These are phyloP conservation scores for Serinus canaria DNA, from an alignment of 2,113 vertebrate genomes.

Conservation along the genomic window DNA sequence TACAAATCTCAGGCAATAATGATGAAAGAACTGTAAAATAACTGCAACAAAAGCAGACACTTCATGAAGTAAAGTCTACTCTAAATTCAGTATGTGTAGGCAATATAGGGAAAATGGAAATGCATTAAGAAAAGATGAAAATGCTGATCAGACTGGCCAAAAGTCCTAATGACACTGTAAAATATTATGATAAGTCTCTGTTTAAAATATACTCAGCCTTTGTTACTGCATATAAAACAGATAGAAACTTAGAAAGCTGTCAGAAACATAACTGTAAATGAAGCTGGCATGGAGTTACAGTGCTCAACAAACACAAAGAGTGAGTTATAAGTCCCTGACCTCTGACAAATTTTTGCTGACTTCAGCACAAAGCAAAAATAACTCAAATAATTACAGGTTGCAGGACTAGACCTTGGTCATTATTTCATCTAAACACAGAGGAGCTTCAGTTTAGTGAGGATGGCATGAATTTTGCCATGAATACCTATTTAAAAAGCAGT, in stretches of 20 bases:
- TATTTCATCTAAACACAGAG: neutral
- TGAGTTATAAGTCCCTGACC: neutral
- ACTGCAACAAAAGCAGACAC: slow-evolving; percentile 36
- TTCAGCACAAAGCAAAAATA: neutral
- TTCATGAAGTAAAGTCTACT: slow-evolving; percentile 52
- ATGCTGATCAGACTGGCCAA: slow-evolving; percentile 18
- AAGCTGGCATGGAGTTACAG: neutral
- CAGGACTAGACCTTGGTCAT: neutral
- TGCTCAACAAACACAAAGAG: neutral
- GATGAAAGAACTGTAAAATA: slow-evolving; percentile 60
- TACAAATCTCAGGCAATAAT: slow-evolving; percentile 32
- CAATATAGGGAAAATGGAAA: slow-evolving; percentile 52
- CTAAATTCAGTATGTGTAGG: slow-evolving; percentile 34
- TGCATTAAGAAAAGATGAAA: slow-evolving; percentile 58
- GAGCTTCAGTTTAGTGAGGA: neutral
- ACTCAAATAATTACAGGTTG: neutral
- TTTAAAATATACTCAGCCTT: slow-evolving; percentile 19
- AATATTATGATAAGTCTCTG: slow-evolving; percentile 55
- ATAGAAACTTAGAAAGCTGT: neutral
- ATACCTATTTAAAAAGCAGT: neutral
- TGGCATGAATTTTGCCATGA: neutral
- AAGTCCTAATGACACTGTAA: slow-evolving; percentile 64
- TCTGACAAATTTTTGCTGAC: neutral
- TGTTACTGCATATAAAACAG: neutral
- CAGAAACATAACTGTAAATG: slow-evolving; percentile 12